phyloP scores from a whole-genome alignment of 2,797 vertebrate genomes.

The Austrolebias charrua region DNA sequence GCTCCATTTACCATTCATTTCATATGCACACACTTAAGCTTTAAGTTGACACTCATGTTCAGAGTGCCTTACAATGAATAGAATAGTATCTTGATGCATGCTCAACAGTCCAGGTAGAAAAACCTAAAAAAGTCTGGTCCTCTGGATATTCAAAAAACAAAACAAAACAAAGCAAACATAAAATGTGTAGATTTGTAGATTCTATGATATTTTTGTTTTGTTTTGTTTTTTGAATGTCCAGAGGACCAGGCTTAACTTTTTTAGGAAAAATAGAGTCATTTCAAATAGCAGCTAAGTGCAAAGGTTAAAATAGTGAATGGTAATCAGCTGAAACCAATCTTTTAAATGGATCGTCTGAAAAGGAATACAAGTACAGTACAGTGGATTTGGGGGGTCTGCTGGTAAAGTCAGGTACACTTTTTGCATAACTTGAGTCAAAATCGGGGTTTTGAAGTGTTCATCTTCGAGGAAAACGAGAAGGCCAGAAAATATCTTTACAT shows the following conservation, averaged over 20 bases:
- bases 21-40: too few species aligned
- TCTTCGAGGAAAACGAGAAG: constrained; percentile 30
- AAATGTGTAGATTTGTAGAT: too few species aligned
- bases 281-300: constrained; percentile 15
- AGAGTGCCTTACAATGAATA: constrained; percentile 21
- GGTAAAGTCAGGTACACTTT: constrained; percentile 27
- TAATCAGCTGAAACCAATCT: not conserved
- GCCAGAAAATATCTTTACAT: constrained; percentile 40
- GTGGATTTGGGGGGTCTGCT: constrained; percentile 11
- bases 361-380: not conserved
- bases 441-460: constrained; percentile 29
- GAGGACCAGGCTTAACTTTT: too few species aligned
- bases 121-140: too few species aligned
- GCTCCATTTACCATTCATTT: too few species aligned
- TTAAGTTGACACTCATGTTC: constrained; percentile 41
- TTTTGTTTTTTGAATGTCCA: too few species aligned
- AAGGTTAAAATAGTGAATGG: constrained; percentile 23
- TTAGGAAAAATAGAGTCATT: too few species aligned
- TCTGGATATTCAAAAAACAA: too few species aligned
- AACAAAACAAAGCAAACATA: too few species aligned
- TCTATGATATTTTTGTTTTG: too few species aligned
- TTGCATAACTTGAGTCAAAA: constrained; percentile 13
- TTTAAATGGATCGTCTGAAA: not conserved
- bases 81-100: constrained; percentile 5
- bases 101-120: too few species aligned